Percentiles rank a stretch among this genome's conserved stretches.
phyloP scores from a whole-genome alignment of 2,113 vertebrate genomes.

The Nothobranchius kuhntae region DNA sequence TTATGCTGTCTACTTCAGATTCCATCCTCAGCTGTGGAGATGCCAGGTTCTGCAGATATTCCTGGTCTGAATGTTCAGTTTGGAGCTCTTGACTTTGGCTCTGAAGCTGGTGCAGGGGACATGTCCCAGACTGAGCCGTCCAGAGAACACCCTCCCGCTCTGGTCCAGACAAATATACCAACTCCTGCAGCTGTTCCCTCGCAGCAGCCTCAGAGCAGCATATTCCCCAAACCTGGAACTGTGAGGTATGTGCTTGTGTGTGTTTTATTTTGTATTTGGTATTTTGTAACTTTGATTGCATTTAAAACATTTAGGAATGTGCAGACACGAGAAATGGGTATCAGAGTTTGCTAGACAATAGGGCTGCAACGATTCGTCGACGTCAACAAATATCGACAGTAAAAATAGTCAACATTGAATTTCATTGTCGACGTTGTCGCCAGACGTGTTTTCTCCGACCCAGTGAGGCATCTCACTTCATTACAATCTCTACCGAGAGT shows the following conservation, averaged over 20 bases:
- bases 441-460: too few species aligned
- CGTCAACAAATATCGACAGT: too few species aligned
- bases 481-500: too few species aligned
- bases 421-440: too few species aligned
- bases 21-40: constrained; percentile 93
- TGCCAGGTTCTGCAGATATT: constrained; percentile 92
- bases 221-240: constrained; percentile 88
- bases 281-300: too few species aligned
- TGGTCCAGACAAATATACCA: constrained; percentile 31
- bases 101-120: constrained; percentile 83
- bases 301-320: too few species aligned
- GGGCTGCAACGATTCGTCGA: too few species aligned
- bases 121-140: constrained; percentile 78
- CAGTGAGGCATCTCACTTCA: too few species aligned
- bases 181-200: constrained; percentile 32
- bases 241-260: constrained; percentile 75
- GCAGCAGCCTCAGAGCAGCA: constrained; percentile 78
- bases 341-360: too few species aligned
- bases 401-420: too few species aligned
- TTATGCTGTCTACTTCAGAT: constrained; percentile 75
- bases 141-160: constrained; percentile 52
- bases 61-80: constrained; percentile 94
- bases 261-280: too few species aligned
- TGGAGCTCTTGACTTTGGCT: constrained; percentile 94
- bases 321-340: too few species aligned